Evolutionary conservation across 1,140 invertebrate species (phyloP).

Genomic region (Dryas iulia): DNA sequence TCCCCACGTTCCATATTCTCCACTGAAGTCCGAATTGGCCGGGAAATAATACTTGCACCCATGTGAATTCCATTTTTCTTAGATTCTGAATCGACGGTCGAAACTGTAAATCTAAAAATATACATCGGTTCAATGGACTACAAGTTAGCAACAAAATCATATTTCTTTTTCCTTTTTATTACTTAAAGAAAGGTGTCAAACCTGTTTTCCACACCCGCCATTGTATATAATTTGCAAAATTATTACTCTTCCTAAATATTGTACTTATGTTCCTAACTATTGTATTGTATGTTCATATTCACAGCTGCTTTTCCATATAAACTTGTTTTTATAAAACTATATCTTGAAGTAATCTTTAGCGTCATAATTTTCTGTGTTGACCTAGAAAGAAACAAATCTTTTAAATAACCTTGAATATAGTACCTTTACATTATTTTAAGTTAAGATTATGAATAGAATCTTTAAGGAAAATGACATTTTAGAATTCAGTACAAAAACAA

Average conservation of each 20-base stretch:
- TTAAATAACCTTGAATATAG: neutral
- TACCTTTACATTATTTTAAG: neutral
- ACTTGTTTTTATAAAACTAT: slow-evolving; percentile 23
- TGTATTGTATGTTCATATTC: slow-evolving; percentile 3
- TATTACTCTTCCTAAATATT: slow-evolving; percentile 44
- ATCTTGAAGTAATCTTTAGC: slow-evolving; percentile 33
- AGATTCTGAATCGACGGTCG: slow-evolving; percentile 53
- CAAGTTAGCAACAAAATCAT: neutral
- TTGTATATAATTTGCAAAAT: slow-evolving; percentile 35
- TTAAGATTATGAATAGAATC: neutral
- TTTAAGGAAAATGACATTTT: no score
- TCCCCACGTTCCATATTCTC: slow-evolving; percentile 57
- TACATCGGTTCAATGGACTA: neutral
- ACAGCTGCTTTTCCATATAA: slow-evolving; percentile 24
- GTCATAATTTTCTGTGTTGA: slow-evolving; percentile 52
- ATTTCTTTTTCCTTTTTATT: neutral
- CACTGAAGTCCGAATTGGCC: slow-evolving; percentile 54
- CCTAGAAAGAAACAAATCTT: slow-evolving; percentile 37
- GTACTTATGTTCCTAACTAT: slow-evolving; percentile 45
- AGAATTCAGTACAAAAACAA: no score
- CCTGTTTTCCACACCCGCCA: slow-evolving; percentile 54
- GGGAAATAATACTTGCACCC: slow-evolving; percentile 67
- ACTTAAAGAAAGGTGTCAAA: slow-evolving; percentile 18
- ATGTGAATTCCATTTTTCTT: slow-evolving; percentile 74
- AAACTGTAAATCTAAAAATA: slow-evolving; percentile 54